Base-by-base conservation (phyloP, 1,140 invertebrate species). In the Leptinotarsa defecta region DNA sequence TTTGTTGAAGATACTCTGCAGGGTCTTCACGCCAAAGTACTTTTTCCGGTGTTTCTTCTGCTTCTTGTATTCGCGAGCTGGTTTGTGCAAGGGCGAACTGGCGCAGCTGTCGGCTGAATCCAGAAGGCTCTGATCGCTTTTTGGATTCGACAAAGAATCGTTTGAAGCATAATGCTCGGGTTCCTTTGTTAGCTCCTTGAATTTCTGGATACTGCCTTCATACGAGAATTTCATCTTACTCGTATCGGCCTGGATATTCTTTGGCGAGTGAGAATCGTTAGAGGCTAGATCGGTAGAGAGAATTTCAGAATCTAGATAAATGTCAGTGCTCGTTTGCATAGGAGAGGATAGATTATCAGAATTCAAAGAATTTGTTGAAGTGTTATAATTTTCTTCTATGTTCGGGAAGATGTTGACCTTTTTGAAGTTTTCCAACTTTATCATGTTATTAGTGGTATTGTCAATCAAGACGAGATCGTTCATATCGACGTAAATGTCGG, bases 1-100 rank as follows among this genome's bases (percentile, higher is more conserved):
- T 73, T 84, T 84, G 74, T 81, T 85, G 74, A 86, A 86, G 74
- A 86, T 86, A 69, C 85, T 86, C 72, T 86, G 86, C 22, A 86
- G 75, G 1, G 86, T 86, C 82, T 86, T 86, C 3, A 86, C 85
- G 13, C 85, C 85, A 74, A 86, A 84, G 73, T 85, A 84, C 73
- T 85, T 86, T 68, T 86, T 86, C 68, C 84, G 84, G 71, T 81
- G 78, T 74, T 84, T 84, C 64, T 81, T 82, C 52, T 83, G 78
- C 75, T 85, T 85, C 68, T 84, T 84, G 71, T 84, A 84, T 48
- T 83, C 83, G 13, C 80, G 71, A 57, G 79, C 80, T 2, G 62
- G 20, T 74, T 84, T 83, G 69, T 84, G 82, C 24, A 86, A 62
- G 19, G 85, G 84, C 5, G 85, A 86, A 68, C 83, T 84, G n/a